These are phyloP conservation scores for Lepidostoma basale DNA, from an alignment of 1,140 invertebrate genomes.

Conservation along the genomic window DNA sequence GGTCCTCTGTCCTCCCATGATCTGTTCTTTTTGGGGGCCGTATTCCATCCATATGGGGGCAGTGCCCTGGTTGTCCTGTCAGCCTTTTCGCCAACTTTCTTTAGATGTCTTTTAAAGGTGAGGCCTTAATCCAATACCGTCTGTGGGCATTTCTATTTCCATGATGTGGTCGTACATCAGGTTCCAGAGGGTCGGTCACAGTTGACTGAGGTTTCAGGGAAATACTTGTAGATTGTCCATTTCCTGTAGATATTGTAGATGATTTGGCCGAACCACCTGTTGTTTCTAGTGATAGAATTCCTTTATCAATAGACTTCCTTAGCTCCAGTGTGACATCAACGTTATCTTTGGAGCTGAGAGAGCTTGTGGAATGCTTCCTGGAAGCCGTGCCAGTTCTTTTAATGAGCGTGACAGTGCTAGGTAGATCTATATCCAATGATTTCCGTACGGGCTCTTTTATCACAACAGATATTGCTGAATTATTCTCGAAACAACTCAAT, in stretches of 20 bases:
- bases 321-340: constrained; percentile 61
- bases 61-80: constrained; percentile 3
- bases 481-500: constrained; percentile 60
- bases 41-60: not conserved
- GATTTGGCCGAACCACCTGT: not conserved
- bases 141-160: too few species aligned
- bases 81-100: too few species aligned
- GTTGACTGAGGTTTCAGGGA: constrained; percentile 24
- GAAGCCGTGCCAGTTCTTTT: constrained; percentile 56
- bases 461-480: constrained; percentile 59
- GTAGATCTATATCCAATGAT: constrained; percentile 56
- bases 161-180: not conserved
- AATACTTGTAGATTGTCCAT: constrained; percentile 23
- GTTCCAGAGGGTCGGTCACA: not conserved
- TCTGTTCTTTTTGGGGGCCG: not conserved
- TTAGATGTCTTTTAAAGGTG: too few species aligned
- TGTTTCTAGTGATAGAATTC: constrained; percentile 37
- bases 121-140: too few species aligned
- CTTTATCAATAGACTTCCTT: constrained; percentile 59
- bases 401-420: constrained; percentile 59
- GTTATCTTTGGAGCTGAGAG: constrained; percentile 56
- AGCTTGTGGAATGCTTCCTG: constrained; percentile 59
- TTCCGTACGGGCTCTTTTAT: constrained; percentile 58
- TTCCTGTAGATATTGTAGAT: constrained; percentile 5
- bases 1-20: not conserved